phyloP scores from a whole-genome alignment of 2,888 invertebrate genomes.

The Nephrotoma flavescens region DNA sequence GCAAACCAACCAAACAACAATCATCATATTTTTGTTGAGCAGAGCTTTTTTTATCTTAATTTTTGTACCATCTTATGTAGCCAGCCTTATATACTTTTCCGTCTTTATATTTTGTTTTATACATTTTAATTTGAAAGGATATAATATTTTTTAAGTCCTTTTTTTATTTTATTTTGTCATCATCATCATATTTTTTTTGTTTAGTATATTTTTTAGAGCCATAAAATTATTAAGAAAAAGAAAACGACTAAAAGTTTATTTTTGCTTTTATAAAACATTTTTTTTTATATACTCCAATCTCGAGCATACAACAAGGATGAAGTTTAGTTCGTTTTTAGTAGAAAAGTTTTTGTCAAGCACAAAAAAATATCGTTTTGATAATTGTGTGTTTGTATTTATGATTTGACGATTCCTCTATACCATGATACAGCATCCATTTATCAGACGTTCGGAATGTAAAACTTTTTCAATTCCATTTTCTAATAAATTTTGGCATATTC shows the following conservation, averaged over 20 bases:
- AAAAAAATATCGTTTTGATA: neutral
- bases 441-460: neutral
- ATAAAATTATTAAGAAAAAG: neutral
- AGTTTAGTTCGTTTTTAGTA: neutral
- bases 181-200: neutral
- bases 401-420: neutral
- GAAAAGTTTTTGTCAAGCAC: neutral
- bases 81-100: neutral
- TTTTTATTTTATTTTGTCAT: neutral
- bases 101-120: neutral
- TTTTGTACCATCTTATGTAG: neutral
- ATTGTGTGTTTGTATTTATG: neutral
- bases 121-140: neutral
- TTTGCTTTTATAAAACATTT: neutral
- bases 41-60: neutral
- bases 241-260: neutral
- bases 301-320: neutral
- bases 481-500: neutral
- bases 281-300: neutral
- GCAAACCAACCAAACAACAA: neutral
- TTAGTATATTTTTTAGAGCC: neutral
- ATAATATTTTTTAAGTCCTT: neutral
- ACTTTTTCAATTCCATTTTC: neutral
- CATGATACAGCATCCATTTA: neutral
- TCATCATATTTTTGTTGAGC: neutral